These are phyloP conservation scores for Brachionichthys hirsutus DNA, from an alignment of 2,113 vertebrate genomes.

Conservation along the genomic window DNA sequence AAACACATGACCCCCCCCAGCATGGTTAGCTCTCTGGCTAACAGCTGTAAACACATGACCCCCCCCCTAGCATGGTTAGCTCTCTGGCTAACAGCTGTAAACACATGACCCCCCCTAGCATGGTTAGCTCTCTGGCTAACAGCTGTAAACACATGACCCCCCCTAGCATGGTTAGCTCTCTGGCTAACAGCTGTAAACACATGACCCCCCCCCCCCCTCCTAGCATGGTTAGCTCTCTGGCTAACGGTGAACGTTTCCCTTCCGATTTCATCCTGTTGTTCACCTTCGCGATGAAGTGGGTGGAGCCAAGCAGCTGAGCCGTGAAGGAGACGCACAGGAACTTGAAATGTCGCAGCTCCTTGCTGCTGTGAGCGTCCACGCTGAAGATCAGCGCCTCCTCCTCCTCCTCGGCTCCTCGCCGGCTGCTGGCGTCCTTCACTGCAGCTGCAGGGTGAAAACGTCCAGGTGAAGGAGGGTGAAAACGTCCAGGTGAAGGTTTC, in stretches of 20 bases:
- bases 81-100: too few relatives aligned
- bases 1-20: not conserved
- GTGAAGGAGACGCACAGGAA: conserved; percentile 91
- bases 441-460: conserved; percentile 31
- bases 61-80: too few relatives aligned
- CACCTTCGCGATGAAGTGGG: conserved; percentile 88
- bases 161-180: too few relatives aligned
- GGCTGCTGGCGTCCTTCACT: conserved; percentile 40
- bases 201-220: too few relatives aligned
- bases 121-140: too few relatives aligned
- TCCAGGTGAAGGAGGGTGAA: too few relatives aligned
- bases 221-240: too few relatives aligned
- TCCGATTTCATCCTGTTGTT: not conserved
- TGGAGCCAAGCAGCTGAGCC: conserved; percentile 85
- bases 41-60: not conserved
- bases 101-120: not conserved
- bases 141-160: not conserved
- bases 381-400: conserved; percentile 82
- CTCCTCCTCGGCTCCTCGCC: conserved; percentile 10
- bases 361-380: conserved; percentile 84
- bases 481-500: too few relatives aligned
- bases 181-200: too few relatives aligned
- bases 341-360: conserved; percentile 92
- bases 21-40: too few relatives aligned
- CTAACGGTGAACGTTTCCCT: too few relatives aligned